Conservation (phyloP, 2,888 invertebrate genomes). For the Dermolepida albohirtum region DNA sequence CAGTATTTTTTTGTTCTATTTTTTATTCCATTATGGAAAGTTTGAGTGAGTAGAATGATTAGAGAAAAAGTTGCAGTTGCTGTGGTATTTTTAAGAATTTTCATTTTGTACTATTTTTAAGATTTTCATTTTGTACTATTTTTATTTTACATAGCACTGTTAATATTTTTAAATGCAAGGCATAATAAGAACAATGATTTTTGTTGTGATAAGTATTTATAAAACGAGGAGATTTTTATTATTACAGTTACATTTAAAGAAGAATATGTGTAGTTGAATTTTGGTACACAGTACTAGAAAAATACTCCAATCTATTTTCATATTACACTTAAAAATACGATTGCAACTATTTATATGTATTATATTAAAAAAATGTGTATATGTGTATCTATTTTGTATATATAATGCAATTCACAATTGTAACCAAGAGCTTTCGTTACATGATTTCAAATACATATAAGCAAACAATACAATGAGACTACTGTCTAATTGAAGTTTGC, state of each 20-base stretch:
- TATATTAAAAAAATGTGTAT: constrained; percentile 45
- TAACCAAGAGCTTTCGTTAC: constrained; percentile 55
- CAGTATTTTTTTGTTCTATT: constrained; percentile 34
- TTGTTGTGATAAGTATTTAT: too few relatives aligned
- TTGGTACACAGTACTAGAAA: not conserved
- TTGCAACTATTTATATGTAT: constrained; percentile 46
- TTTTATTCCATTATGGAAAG: constrained; percentile 15
- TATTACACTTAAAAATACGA: constrained; percentile 20
- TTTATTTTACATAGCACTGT: not conserved
- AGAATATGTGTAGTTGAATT: constrained; percentile 6
- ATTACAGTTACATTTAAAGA: too few relatives aligned
- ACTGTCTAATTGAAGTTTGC: constrained; percentile 34
- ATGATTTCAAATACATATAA: constrained; percentile 51
- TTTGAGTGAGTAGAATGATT: not conserved
- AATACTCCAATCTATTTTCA: constrained; percentile 13
- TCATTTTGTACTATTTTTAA: constrained; percentile 10
- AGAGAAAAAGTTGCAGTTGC: constrained; percentile 17
- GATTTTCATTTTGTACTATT: constrained; percentile 10
- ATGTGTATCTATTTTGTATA: constrained; percentile 53
- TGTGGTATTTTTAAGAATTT: constrained; percentile 24
- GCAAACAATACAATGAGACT: constrained; percentile 31
- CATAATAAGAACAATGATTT: too few relatives aligned
- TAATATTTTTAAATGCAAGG: too few relatives aligned
- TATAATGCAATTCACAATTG: constrained; percentile 51
- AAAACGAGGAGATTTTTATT: too few relatives aligned